These are phyloP conservation scores for Temnothorax longispinosus DNA, from an alignment of 1,140 invertebrate species.

Conservation along the genomic window DNA sequence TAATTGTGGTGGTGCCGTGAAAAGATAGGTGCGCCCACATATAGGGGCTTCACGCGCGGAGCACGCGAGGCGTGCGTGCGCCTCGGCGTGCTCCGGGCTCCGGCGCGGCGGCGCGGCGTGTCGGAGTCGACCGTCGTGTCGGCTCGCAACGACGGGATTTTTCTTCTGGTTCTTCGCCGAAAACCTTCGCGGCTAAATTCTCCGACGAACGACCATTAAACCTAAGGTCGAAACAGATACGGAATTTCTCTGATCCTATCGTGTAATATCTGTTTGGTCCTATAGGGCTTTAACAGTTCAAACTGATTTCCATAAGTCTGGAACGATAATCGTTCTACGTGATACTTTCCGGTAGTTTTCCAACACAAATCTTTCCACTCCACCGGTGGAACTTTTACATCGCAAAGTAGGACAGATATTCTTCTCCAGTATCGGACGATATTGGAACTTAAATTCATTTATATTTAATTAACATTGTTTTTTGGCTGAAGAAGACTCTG, in stretches of 20 bases:
- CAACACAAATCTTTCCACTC: neutral
- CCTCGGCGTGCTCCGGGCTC: too few relatives aligned
- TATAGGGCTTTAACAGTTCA: neutral
- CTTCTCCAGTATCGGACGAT: neutral
- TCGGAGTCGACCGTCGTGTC: neutral
- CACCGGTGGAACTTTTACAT: neutral
- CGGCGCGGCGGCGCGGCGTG: neutral
- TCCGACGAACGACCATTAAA: neutral
- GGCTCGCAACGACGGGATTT: neutral
- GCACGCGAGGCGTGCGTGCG: constrained; percentile 65
- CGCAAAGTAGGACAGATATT: neutral
- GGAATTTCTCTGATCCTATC: neutral
- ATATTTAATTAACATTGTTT: too few relatives aligned
- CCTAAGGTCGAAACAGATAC: neutral
- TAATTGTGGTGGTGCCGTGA: constrained; percentile 38
- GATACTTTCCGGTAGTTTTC: neutral
- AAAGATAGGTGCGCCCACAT: constrained; percentile 66
- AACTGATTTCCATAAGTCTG: neutral
- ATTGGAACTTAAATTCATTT: neutral
- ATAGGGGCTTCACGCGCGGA: constrained; percentile 55
- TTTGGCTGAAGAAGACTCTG: too few relatives aligned
- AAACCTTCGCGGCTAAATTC: neutral
- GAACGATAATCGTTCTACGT: neutral
- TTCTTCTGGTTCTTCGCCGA: neutral
- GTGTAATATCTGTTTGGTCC: neutral